Conservation (phyloP, 1,140 invertebrate genomes). For the Physella acuta region DNA sequence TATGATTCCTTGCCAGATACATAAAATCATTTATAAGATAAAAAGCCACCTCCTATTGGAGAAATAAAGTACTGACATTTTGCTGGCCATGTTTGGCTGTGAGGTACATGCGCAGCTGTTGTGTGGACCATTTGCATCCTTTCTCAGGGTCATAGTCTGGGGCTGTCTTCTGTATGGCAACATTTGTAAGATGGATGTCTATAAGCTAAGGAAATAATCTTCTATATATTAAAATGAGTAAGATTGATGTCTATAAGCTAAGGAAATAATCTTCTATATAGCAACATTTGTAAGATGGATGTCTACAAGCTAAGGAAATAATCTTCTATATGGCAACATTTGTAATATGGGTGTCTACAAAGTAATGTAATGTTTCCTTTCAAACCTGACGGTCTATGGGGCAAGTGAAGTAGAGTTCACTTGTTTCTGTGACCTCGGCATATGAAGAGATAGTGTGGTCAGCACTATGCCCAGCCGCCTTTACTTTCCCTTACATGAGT, state of each 20-base stretch:
- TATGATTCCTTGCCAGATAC: no score
- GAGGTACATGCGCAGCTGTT: slow-evolving; percentile 55
- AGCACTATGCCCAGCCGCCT: no score
- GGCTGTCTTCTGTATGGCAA: slow-evolving; percentile 63
- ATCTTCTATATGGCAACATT: slow-evolving; percentile 25
- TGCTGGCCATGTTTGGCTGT: slow-evolving; percentile 56
- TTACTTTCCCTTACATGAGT: no score
- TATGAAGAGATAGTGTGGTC: no score
- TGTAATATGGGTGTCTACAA: slow-evolving; percentile 16
- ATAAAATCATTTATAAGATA: no score
- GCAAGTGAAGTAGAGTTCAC: no score
- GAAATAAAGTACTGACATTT: no score
- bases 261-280: slow-evolving; percentile 62
- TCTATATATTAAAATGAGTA: slow-evolving; percentile 24
- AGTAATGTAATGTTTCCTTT: no score
- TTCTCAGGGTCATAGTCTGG: slow-evolving; percentile 62
- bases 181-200: slow-evolving; percentile 63
- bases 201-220: slow-evolving; percentile 7
- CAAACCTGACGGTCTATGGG: no score
- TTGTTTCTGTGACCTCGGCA: no score
- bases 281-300: slow-evolving; percentile 63
- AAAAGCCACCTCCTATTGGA: no score
- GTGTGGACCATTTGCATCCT: slow-evolving; percentile 61
- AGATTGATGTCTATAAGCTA: slow-evolving; percentile 21
- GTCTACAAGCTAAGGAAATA: slow-evolving; percentile 42